Base-by-base conservation (phyloP, 1,140 invertebrate species). In the Drosophila ambigua region DNA sequence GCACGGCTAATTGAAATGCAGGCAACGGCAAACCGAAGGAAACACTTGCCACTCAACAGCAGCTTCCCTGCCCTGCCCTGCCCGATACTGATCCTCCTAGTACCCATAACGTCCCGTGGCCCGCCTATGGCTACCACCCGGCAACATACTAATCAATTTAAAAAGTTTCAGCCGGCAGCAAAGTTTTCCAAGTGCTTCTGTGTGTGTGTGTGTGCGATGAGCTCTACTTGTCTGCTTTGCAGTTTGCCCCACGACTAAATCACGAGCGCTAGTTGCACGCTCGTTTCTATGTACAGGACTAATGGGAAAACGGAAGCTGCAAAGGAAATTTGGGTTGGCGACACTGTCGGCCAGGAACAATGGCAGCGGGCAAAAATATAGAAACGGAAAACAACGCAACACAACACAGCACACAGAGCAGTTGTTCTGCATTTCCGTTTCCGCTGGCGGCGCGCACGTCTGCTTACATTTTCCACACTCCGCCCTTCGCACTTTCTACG, bases 341-440 rank as follows among this genome's bases (percentile, higher is more conserved):
- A 48, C 55, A 44, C 49, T 23, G 41, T 39, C 35, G 50, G 57
- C 68, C 51, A 61, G 49, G 4, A 71, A 50, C 31, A 39, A 39
- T 39, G 35, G 35, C 63, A 61, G 61, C 64, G 63, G 58, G 58
- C 49, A 73, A 60, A 79, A 76, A 69, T 66, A 64, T 55, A 61
- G 59, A 49, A 71, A 71, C 76, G 63, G 55, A 64, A 60, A 72
- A 51, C 54, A 62, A 8, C 46, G 71, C 41, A 74, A 73, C 58
- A 62, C 58, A 66, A 62, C 66, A 67, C 67, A 69, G 52, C 45
- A 39, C 35, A 39, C 35, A 39, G 48, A 80, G 48, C 77, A 84
- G 81, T 85, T 85, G 81, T 65, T 87, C 82, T 82, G 82, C 82
- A 88, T 87, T 87, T 88, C 82, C 82, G 82, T 79, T 87, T 87